Conservation (phyloP, 2,113 vertebrate species). For the Upupa epops region DNA sequence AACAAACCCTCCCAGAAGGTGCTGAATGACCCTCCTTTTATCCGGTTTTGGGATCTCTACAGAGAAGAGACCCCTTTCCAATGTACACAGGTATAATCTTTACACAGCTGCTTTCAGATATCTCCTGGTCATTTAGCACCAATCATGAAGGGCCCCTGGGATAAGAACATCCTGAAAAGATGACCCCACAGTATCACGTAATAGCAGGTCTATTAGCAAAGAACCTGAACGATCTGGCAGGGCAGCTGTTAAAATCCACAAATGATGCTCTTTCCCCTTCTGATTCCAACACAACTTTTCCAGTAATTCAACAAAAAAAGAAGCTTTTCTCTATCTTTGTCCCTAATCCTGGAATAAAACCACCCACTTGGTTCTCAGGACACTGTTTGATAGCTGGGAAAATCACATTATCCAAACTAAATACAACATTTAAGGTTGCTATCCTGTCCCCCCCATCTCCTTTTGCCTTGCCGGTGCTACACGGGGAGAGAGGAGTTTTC, state of each 20-base stretch:
- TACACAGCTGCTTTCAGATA: neutral
- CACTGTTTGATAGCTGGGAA: neutral
- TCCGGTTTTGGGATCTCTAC: neutral
- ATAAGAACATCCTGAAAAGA: neutral
- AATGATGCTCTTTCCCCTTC: neutral
- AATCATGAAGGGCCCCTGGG: accelerated
- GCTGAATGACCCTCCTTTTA: neutral
- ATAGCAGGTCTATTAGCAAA: neutral
- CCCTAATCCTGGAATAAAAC: conserved; percentile 22
- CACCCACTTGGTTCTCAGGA: conserved; percentile 25
- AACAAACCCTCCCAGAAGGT: neutral
- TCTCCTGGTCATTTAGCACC: neutral
- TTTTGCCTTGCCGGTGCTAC: neutral
- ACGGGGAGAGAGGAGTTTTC: neutral
- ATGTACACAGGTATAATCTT: neutral
- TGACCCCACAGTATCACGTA: neutral
- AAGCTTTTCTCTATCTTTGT: neutral
- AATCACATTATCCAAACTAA: neutral
- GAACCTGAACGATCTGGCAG: neutral
- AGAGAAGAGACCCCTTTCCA: neutral
- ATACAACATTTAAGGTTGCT: neutral
- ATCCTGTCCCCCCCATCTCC: neutral
- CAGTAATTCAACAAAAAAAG: neutral
- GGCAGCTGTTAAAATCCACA: neutral
- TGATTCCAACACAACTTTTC: neutral